phyloP scores from a whole-genome alignment of 2,888 invertebrate species.

The Cantharis rufa region DNA sequence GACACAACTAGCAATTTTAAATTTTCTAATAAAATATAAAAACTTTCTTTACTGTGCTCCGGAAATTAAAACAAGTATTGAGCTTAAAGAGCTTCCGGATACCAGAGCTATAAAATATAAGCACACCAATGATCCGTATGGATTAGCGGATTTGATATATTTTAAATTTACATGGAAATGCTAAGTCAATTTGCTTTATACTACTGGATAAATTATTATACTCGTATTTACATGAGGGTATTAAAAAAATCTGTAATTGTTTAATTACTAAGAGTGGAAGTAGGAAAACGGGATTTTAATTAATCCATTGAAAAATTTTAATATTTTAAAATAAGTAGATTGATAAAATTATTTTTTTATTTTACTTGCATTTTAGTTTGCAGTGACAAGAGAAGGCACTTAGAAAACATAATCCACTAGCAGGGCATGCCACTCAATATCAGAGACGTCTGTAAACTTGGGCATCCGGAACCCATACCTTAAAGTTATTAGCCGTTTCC shows the following conservation, averaged over 20 bases:
- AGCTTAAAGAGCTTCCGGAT: not conserved
- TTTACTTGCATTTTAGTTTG: not conserved
- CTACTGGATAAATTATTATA: not conserved
- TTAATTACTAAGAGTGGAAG: not conserved
- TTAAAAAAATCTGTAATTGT: not conserved
- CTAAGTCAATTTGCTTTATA: not conserved
- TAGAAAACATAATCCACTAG: not conserved
- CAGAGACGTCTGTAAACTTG: not conserved
- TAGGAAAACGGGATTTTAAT: not conserved
- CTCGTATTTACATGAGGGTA: not conserved
- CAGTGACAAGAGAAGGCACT: not conserved
- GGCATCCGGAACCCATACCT: not conserved
- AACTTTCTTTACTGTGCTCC: not conserved
- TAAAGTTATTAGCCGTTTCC: not conserved
- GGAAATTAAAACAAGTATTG: slow-evolving; percentile 3
- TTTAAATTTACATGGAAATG: not conserved
- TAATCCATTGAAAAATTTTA: not conserved
- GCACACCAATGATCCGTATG: not conserved
- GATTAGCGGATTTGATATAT: slow-evolving; percentile 1
- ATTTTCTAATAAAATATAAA: not conserved
- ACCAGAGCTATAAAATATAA: not conserved
- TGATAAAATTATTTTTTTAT: not conserved
- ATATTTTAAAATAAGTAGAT: not conserved
- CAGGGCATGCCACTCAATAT: not conserved
- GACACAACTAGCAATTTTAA: not conserved